A percentile compares a stretch with the other conserved stretches of the same genome.
Evolutionary conservation across 1,140 invertebrate species (phyloP).

Genomic region (Phenacoccus solenopsis): DNA sequence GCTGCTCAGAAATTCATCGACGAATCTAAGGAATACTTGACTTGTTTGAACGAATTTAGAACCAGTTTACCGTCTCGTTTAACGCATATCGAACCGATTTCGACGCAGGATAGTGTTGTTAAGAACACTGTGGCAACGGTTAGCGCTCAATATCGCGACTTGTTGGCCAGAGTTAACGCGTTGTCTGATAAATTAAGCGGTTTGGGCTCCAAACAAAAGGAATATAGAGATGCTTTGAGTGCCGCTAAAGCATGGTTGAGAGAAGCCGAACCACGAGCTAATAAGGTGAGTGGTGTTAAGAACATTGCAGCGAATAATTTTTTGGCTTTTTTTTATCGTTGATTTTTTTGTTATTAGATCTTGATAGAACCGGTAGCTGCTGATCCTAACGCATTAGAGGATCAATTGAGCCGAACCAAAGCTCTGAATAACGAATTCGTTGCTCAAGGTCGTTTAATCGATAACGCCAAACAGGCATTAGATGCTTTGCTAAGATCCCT

Average conservation of each 20-base stretch:
- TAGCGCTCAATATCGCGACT: constrained; percentile 57
- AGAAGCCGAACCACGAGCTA: constrained; percentile 44
- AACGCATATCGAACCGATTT: constrained; percentile 55
- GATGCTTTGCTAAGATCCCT: constrained; percentile 22
- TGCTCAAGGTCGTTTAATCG: constrained; percentile 68
- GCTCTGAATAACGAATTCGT: constrained; percentile 74
- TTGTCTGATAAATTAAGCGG: constrained; percentile 63
- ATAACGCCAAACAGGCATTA: constrained; percentile 46
- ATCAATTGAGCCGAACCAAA: constrained; percentile 73
- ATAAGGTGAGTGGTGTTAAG: constrained; percentile 31
- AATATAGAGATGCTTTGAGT: constrained; percentile 70
- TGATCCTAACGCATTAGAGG: constrained; percentile 73
- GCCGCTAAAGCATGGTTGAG: constrained; percentile 71
- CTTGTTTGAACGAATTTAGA: constrained; percentile 69
- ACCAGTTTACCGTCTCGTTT: constrained; percentile 64
- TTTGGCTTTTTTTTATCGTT: not conserved
- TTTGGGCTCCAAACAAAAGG: constrained; percentile 60
- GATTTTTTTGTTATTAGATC: not conserved
- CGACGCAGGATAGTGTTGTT: constrained; percentile 52
- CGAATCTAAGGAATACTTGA: constrained; percentile 79
- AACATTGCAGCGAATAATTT: not conserved
- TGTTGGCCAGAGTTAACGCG: constrained; percentile 64
- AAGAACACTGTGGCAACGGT: constrained; percentile 55
- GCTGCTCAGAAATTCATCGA: constrained; percentile 88
- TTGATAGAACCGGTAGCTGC: constrained; percentile 63